Evolutionary conservation across 1,140 invertebrate genomes (phyloP), one percentile per base, ranked within the genome.

Genomic region (Sesamia nonagrioides): DNA sequence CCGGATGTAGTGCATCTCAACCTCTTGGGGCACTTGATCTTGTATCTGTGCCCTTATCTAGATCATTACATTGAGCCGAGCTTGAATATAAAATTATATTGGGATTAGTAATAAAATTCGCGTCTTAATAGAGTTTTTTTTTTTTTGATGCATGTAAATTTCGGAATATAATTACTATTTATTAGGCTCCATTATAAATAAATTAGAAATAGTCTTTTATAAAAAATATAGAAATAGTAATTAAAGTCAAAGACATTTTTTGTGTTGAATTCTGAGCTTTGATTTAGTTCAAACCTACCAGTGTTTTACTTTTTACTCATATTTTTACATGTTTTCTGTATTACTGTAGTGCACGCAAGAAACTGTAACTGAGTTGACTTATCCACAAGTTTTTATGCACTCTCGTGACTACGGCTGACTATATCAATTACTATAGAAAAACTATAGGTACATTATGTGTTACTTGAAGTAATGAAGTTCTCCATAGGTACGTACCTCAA

Each of bases 1-100:
- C 73, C 73, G 73, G 73, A 75, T 75, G 73, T 50, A 50, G 27
- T 63, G 45, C 18, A 61, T 33, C 72, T 37, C 58, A n/a, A 42
- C 52, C 73, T 75, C 71, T 8, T 33, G 60, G 21, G 63, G 40
- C 45, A 75, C 73, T 75, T 61, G 58, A 75, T 75, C 58, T 75
- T 75, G 45, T 50, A 50, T 54, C 50, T 68, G 60, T n/a, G 7
- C 35, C 15, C 35, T 48, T 69, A 50, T 69, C 40, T 69, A 50
- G 17, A 71, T 52, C 9, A 71, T 54, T 69, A 50, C 40, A 61
- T 37, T 61, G 6, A 56, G 54, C 18, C n/a, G 37, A 60, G 56
- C 9, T 60, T 60, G n/a, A 18, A 42, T 42, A 6, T 66, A 5
- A 33, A 58, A 40, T 40, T 61, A 61, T 61, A 37, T 61, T 61